Conservation (phyloP, 2,888 invertebrate species). For the Autographa pulchrina region DNA sequence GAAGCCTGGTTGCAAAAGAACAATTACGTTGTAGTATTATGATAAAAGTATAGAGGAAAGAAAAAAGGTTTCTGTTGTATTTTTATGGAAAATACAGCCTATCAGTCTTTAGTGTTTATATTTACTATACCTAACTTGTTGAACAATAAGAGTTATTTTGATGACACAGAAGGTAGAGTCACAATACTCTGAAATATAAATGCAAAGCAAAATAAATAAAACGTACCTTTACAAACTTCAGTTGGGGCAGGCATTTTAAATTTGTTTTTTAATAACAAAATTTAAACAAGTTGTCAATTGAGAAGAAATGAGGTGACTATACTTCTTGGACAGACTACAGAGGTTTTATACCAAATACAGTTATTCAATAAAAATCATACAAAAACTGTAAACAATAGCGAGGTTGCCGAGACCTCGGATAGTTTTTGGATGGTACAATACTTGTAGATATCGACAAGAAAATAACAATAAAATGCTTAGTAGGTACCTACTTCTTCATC, state of each 20-base stretch:
- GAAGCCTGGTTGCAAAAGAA: too few relatives aligned
- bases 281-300: neutral
- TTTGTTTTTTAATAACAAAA: neutral
- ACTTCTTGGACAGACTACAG: constrained; percentile 28
- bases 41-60: too few relatives aligned
- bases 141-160: too few relatives aligned
- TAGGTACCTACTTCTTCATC: neutral
- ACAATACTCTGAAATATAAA: neutral
- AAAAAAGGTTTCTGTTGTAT: too few relatives aligned
- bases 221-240: constrained; percentile 89
- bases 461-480: neutral
- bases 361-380: constrained; percentile 64
- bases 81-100: too few relatives aligned
- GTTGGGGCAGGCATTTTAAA: constrained; percentile 88
- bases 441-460: constrained; percentile 18
- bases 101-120: too few relatives aligned
- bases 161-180: too few relatives aligned
- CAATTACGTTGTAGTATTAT: too few relatives aligned
- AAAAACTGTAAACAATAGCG: constrained; percentile 70
- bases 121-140: too few relatives aligned
- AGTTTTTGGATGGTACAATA: constrained; percentile 56
- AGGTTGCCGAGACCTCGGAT: constrained; percentile 68
- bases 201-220: neutral
- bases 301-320: constrained; percentile 52
- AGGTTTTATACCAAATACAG: constrained; percentile 62